Base-by-base conservation (phyloP, 2,113 vertebrate species). In the Myodes glareolus region DNA sequence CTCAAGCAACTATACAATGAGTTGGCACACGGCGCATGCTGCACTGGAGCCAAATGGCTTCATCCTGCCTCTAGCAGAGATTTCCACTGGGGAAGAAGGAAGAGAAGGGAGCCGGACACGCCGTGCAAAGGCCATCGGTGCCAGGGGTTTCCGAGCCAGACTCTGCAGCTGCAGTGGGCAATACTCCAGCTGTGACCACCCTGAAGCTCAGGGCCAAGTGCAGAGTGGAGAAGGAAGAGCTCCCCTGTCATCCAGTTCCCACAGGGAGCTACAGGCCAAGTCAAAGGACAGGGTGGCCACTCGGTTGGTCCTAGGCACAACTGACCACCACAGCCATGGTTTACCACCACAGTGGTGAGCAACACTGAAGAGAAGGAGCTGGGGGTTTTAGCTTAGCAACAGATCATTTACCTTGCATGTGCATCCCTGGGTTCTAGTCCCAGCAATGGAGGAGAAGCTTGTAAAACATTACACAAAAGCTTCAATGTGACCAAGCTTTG, bases 141-240 rank as follows among this genome's bases (percentile, higher is more conserved):
- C 85, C 82, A 89, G 73, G 36, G 77, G 77, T 96, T 96, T 91
- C 87, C 45, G 65, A 91, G 97, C 96, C 98, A 98, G 96, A 78
- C 80, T 88, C 58, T 86, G 87, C 98, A 98, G 97, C 98, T 97
- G 93, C 85, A 85, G 87, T 19, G 47, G 85, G 86, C 94, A 97
- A 78, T 67, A 90, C 96, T 91, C 52, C 70, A 50, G 78, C 5
- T 0, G 0, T 50, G 92, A 96, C 97, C 93, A 58, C 95, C 81
- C 91, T 94, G 76, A 92, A 95, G 95, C 92, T 95, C 94, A 63
- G 85, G 95, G 94, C 91, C 94, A 87, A 80, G 84, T 6, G 91
- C n/a, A 84, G 29, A 70, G 80, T 91, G 94, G 29, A 31, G 45
- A 1, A 93, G 91, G 91, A 45, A 63, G 0, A 84, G 84, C 16